Evolutionary conservation across 2,113 vertebrate species (phyloP).

Genomic region (Collichthys lucidus): DNA sequence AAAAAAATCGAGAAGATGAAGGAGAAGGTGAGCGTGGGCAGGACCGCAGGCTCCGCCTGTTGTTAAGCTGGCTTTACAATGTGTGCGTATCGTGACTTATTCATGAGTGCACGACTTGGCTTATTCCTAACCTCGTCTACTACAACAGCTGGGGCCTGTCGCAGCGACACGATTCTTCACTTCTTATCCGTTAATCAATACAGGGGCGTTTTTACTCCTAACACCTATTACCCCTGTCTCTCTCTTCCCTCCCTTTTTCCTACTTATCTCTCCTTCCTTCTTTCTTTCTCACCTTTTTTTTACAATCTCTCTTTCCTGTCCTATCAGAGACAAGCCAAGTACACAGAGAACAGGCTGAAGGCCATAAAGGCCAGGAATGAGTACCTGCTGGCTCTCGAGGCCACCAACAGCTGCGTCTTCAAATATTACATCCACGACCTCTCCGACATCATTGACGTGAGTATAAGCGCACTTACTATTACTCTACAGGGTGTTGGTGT

Average conservation of each 20-base stretch:
- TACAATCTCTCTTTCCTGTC: conserved; percentile 25
- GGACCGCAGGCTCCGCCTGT: conserved; percentile 47
- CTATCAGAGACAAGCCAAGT: conserved; percentile 95
- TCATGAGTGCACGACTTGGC: no score
- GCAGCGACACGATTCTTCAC: conserved; percentile 41
- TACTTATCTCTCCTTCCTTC: conserved; percentile 8
- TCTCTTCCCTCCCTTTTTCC: conserved; percentile 19
- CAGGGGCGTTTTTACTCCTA: conserved; percentile 47
- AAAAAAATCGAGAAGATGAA: conserved; percentile 99
- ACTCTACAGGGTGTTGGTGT: not conserved
- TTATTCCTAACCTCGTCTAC: conserved; percentile 62
- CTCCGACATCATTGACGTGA: conserved; percentile 98
- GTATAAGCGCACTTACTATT: conserved; percentile 62
- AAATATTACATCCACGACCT: conserved; percentile 99
- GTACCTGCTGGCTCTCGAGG: conserved; percentile 95
- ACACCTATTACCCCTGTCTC: conserved; percentile 32
- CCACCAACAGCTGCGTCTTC: conserved; percentile 97
- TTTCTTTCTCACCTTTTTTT: conserved; percentile 1
- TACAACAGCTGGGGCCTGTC: conserved; percentile 59
- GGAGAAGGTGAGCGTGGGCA: conserved; percentile 89
- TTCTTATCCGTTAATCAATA: conserved; percentile 72
- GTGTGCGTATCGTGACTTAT: conserved; percentile 61
- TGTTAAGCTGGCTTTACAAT: conserved; percentile 50
- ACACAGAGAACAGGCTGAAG: conserved; percentile 98
- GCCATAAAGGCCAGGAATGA: conserved; percentile 98